Base-by-base conservation (phyloP, 2,888 invertebrate genomes). In the Troides helena region DNA sequence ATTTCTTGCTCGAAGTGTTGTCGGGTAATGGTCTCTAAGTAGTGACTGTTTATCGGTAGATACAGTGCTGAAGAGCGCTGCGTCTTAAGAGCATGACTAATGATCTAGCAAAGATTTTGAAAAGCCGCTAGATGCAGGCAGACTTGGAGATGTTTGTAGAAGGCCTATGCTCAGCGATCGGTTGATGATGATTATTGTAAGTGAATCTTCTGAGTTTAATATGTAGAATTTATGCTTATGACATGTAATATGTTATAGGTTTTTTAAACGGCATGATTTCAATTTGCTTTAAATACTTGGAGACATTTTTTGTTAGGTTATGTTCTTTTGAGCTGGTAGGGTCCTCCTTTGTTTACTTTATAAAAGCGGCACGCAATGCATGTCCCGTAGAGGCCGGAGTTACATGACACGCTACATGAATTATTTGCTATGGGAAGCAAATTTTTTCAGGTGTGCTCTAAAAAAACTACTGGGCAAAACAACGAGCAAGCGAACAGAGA, bases 281-380 rank as follows among this genome's bases (percentile, higher is more conserved):
- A 12, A 53, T 6, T 5, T 18, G 12, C 18, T 58, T 58, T 58
- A 23, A 58, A 7, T 58, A 23, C 7, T 23, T 25, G 23, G 57
- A 12, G 23, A 23, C 57, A 23, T 21, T 23, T 23, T 58, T 21
- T 23, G 57, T 58, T 23, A 58, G 23, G 3, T 58, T 58, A 58
- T 58, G 57, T 58, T 23, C 18, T 60, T 23, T 46, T 46, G 14
- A 46, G 18, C 36, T 25, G 8, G 30, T 36, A 23, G 23, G 57
- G 57, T 58, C 57, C 10, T 72, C 79, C 76, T 78, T 80, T 76
- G 82, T 74, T 73, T 73, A 66, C 81, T 76, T 74, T 88, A 90
- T 89, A 89, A 83, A 85, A 86, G 86, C 82, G 82, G 84, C 88
- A 88, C 81, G 87, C 86, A 88, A 89, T 86, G 91, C 89, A 85